Percentiles rank a stretch among this genome's conserved stretches.
Evolutionary conservation across 2,888 invertebrate species (phyloP).

Genomic region (Muschampia plurimacula): DNA sequence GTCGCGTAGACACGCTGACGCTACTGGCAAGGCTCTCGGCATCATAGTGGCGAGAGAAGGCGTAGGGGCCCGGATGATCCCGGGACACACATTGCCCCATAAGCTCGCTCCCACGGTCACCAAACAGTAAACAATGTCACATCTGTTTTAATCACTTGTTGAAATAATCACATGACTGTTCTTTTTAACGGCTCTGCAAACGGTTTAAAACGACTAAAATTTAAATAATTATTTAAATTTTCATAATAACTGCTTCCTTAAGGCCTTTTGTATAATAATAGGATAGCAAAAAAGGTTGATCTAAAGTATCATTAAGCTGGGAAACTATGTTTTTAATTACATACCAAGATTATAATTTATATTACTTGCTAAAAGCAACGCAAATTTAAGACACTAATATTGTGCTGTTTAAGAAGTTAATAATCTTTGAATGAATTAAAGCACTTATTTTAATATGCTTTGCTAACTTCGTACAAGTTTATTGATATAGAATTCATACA

Average conservation of each 20-base stretch:
- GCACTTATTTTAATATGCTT: no score
- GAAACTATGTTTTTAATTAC: background rate
- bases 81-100: slow-evolving; percentile 93
- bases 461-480: no score
- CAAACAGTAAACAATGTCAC: slow-evolving; percentile 50
- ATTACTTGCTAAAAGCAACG: background rate
- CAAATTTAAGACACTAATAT: background rate
- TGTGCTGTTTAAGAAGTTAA: no score
- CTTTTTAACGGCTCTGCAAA: slow-evolving; percentile 1
- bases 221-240: slow-evolving; percentile 20
- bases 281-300: background rate
- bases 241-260: background rate
- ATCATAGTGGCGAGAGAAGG: slow-evolving; percentile 77
- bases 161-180: slow-evolving; percentile 23
- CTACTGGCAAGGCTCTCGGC: slow-evolving; percentile 78
- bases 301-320: background rate
- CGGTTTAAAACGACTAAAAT: slow-evolving; percentile 13
- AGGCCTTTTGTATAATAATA: background rate
- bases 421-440: no score
- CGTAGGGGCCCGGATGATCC: slow-evolving; percentile 80
- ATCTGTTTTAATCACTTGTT: slow-evolving; percentile 41
- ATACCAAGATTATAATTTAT: background rate
- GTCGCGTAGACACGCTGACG: slow-evolving; percentile 63
- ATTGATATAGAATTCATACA: no score
- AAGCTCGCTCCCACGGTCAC: slow-evolving; percentile 64